Base-by-base conservation (phyloP, 1,140 invertebrate genomes). In the Drosophila melanica region DNA sequence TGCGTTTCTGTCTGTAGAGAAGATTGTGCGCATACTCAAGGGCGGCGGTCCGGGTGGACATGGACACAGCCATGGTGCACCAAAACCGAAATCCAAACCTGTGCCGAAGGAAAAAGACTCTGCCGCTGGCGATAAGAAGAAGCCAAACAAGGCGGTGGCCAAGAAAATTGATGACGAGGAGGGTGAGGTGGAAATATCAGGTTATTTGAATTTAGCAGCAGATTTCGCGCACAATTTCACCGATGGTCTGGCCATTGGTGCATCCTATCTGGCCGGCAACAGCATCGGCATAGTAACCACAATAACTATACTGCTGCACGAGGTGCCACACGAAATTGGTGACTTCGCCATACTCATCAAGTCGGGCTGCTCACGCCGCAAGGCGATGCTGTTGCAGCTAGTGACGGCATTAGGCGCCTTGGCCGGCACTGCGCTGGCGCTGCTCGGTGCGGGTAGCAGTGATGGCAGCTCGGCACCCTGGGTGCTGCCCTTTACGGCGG, bases 171-270 rank as follows among this genome's bases (percentile, higher is more conserved):
- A 84, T 42, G 45, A 93, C 44, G 64, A 77, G 75, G 92, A 92
- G 68, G 92, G 92, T 68, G 92, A 92, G 79, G 79, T 92, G 14
- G 95, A 98, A 94, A 94, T 98, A 59, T 94, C 96, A 41, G 98
- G 98, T 0, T 99, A 99, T 91, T 92, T 99, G 50, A 99, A 99
- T 93, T 93, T 99, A 48, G 93, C 98, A 86, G 98, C 98, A 2
- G 99, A 99, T 92, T 96, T 96, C 39, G 97, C 99, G 37, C 98
- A 99, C 91, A 99, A 99, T 93, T 99, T 99, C 92, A 98, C 98
- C 0, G 98, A 99, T 93, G 98, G 98, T 0, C 93, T 99, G 50
- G 98, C 98, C 0, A 96, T 99, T 16, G 98, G 97, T 12, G 98
- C 97, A 0, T 98, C 97, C 42, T 99, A 99, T 93, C 93, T 98